Conservation (phyloP, 2,888 invertebrate genomes). For the Philaethria dido region DNA sequence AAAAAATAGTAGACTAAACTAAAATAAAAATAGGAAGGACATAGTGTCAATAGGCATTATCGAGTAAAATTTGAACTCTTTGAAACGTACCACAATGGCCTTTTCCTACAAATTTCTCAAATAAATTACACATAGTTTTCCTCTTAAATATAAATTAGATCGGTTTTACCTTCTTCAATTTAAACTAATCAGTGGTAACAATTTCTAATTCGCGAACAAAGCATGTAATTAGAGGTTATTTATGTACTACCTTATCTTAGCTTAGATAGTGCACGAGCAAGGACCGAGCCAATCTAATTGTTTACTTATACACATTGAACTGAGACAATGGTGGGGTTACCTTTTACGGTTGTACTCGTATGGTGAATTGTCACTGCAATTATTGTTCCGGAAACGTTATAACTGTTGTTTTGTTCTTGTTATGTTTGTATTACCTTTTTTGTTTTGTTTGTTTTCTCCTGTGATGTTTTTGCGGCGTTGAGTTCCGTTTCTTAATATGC, state of each 20-base stretch:
- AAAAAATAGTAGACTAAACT: too few species aligned
- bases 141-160: conserved; percentile 30
- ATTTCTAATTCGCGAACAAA: conserved; percentile 50
- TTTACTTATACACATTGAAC: conserved; percentile 39
- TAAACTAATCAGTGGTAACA: conserved; percentile 36
- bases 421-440: conserved; percentile 20
- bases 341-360: conserved; percentile 40
- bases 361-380: conserved; percentile 42
- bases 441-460: background rate
- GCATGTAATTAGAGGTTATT: conserved; percentile 77
- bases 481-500: too few species aligned
- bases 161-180: conserved; percentile 31
- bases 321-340: conserved; percentile 40
- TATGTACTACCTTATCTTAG: conserved; percentile 74
- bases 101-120: too few species aligned
- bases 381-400: conserved; percentile 43
- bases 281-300: conserved; percentile 46
- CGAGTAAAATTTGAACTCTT: too few species aligned
- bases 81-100: too few species aligned
- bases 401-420: conserved; percentile 41
- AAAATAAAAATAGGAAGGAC: too few species aligned
- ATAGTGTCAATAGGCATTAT: too few species aligned
- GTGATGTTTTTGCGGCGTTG: background rate
- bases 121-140: background rate
- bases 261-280: conserved; percentile 57